Conservation (phyloP, 2,113 vertebrate species). For the Pedionomus torquatus region DNA sequence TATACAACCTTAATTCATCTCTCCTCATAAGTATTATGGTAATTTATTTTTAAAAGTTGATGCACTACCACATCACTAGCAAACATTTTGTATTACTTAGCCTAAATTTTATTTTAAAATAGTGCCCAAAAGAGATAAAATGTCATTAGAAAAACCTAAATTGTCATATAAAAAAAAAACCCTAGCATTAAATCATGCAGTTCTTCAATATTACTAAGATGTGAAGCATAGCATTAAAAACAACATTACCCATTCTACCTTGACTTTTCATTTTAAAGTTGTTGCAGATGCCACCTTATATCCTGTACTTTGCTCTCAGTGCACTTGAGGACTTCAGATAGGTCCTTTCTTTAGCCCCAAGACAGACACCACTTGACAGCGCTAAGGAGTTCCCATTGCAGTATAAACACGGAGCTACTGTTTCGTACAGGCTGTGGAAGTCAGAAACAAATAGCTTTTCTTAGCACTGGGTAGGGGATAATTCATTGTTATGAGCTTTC, state of each 20-base stretch:
- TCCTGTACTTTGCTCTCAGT: not conserved
- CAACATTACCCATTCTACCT: not conserved
- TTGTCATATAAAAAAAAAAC: not conserved
- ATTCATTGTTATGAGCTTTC: not conserved
- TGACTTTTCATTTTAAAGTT: not conserved
- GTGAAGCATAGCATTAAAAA: not conserved
- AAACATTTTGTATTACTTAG: not conserved
- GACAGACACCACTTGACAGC: not conserved
- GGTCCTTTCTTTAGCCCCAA: not conserved
- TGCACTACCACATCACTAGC: not conserved
- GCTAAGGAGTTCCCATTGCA: not conserved
- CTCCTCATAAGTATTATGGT: not conserved
- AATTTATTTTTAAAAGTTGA: not conserved
- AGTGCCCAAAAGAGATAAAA: not conserved
- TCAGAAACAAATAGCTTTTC: not conserved
- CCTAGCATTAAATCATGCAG: not conserved
- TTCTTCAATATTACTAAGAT: not conserved
- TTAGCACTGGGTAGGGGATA: not conserved
- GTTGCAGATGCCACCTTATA: not conserved
- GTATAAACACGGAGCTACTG: not conserved
- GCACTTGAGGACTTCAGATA: not conserved
- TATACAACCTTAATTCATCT: not conserved
- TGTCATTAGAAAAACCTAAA: not conserved
- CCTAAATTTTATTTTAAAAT: not conserved
- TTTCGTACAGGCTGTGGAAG: not conserved